These are phyloP conservation scores for Actinopyga echinites DNA, from an alignment of 53 echinoderm and acorn worm species.

Conservation along the genomic window DNA sequence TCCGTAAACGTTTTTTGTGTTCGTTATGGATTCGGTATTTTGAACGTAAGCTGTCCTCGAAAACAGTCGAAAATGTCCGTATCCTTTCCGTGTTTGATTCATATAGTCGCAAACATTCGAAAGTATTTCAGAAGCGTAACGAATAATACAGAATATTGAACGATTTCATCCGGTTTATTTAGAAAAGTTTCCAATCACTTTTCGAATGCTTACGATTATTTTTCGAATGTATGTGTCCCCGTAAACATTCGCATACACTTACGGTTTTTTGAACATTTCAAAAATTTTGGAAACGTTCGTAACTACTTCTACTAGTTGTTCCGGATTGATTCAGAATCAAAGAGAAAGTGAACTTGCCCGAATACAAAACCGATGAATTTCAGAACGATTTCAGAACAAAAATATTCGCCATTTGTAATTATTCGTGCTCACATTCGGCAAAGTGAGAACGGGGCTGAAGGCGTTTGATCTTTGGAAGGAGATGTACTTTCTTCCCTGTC, in stretches of 20 bases:
- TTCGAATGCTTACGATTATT: slow-evolving; percentile 2
- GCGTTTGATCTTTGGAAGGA: no score
- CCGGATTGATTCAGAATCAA: background rate
- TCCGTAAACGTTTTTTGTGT: slow-evolving; percentile 7
- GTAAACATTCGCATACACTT: background rate
- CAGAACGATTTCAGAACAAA: no score
- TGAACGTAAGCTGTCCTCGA: background rate
- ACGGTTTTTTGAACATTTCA: background rate
- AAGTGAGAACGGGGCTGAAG: no score
- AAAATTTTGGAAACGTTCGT: background rate
- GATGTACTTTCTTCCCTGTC: no score
- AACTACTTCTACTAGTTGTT: background rate
- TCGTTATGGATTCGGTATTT: background rate
- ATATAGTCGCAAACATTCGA: slow-evolving; percentile 6
- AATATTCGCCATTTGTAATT: no score
- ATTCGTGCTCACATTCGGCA: no score
- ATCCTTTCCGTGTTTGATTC: slow-evolving; percentile 26
- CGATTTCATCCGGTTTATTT: background rate
- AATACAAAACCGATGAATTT: no score
- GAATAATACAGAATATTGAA: background rate
- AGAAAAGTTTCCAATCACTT: background rate
- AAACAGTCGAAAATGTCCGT: slow-evolving; percentile 16
- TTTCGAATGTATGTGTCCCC: background rate
- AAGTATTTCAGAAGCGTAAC: slow-evolving; percentile 11
- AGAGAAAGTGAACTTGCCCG: no score